Evolutionary conservation across 1,140 invertebrate species (phyloP), one percentile per base, ranked within the genome.

Genomic region (Caenorhabditis latens): DNA sequence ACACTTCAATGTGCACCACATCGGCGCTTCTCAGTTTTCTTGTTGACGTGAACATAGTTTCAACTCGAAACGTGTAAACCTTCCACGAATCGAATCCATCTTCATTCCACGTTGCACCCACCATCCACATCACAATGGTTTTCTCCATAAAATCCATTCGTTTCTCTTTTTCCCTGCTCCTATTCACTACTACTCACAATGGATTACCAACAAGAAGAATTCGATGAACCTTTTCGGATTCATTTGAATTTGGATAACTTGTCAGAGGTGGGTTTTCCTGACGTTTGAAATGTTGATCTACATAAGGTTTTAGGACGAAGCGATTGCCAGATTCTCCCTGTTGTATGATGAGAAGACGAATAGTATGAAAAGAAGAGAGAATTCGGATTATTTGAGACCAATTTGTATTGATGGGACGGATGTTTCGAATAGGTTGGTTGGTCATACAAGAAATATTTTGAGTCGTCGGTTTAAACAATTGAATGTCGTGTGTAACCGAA

Each of bases 321-420:
- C 71, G 8, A 79, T 53, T 32, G 43, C 46, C 4, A n/a, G 71
- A 24, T 79, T 79, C 46, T 79, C 71, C 7, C 24, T 79, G 46
- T 13, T 79, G n/a, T 79, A 79, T 5, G 71, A 79, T 79, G 46
- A 79, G 21, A 16, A 50, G 43, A 24, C 46, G 40, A 48, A 79
- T 21, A 79, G 19, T 8, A 79, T 79, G 71, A 50, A 50, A 24
- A 53, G 46, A 50, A 21, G 71, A 24, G 46, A 79, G 40, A 50
- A 48, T 50, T 53, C 43, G 8, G 71, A 79, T 50, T 79, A 79
- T 42, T 32, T 79, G 46, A 79, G 71, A 50, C 71, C 71, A 13
- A 79, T 79, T 79, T 79, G n/a, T 32, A 79, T 79, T 24, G 71
- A 79, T 53, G 71, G 71, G 21, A 79, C 71, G 5, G 71, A 79